Evolutionary conservation across 2,797 vertebrate genomes (phyloP).

Genomic region (Pseudomugil tenellus): DNA sequence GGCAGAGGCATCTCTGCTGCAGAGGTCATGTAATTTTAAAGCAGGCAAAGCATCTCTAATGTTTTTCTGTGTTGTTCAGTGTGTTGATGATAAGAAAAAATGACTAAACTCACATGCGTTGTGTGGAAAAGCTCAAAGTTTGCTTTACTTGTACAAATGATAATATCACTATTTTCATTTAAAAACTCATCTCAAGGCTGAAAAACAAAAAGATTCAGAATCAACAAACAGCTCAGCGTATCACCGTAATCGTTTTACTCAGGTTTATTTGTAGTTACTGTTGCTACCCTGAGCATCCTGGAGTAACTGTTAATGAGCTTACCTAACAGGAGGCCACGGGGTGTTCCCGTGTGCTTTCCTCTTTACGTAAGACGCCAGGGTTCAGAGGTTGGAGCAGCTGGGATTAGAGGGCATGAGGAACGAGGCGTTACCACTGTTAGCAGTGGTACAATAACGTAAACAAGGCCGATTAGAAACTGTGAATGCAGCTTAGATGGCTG

Average conservation of each 20-base stretch:
- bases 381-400: constrained; percentile 52
- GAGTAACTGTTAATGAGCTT: constrained; percentile 73
- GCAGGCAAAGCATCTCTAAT: constrained; percentile 6
- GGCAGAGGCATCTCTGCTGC: constrained; percentile 7
- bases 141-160: not conserved
- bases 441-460: not conserved
- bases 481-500: not conserved
- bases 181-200: not conserved
- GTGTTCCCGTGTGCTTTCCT: constrained; percentile 42
- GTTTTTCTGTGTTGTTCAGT: not conserved
- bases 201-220: not conserved
- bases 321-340: constrained; percentile 36
- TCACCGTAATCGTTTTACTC: not conserved
- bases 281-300: constrained; percentile 23
- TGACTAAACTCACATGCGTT: not conserved
- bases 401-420: constrained; percentile 55
- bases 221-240: not conserved
- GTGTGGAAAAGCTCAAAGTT: not conserved
- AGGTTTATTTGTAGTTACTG: constrained; percentile 40
- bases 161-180: not conserved
- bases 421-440: constrained; percentile 4
- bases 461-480: not conserved
- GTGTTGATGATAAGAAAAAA: not conserved
- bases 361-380: constrained; percentile 63
- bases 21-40: constrained; percentile 42